These are phyloP conservation scores for Periophthalmus magnuspinnatus DNA, from an alignment of 2,797 vertebrate species.

Conservation along the genomic window DNA sequence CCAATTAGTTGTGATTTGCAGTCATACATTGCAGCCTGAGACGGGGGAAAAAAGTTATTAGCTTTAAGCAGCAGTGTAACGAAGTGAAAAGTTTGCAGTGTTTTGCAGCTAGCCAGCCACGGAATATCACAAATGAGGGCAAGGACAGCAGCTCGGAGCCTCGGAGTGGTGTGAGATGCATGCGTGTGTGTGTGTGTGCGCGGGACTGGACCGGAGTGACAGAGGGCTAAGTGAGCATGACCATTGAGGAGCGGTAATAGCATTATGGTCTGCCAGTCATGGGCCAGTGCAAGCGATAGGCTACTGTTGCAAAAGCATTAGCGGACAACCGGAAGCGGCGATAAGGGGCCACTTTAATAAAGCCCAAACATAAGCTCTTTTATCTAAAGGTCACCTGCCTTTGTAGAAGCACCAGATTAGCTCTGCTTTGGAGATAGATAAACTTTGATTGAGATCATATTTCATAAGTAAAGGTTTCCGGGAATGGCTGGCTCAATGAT, in stretches of 20 bases:
- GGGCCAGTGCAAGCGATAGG: slow-evolving; percentile 44
- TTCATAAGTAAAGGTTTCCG: not conserved
- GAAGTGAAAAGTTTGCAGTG: slow-evolving; percentile 60
- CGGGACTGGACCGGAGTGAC: slow-evolving; percentile 57
- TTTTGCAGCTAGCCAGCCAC: slow-evolving; percentile 40
- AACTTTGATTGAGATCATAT: slow-evolving; percentile 8
- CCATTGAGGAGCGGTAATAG: slow-evolving; percentile 66
- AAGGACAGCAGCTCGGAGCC: slow-evolving; percentile 40
- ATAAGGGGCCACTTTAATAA: slow-evolving; percentile 17
- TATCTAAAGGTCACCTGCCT: slow-evolving; percentile 5
- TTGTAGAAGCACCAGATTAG: slow-evolving; percentile 4
- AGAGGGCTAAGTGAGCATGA: slow-evolving; percentile 71
- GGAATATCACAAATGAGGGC: slow-evolving; percentile 61
- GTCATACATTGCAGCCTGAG: slow-evolving; percentile 36
- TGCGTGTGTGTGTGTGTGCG: slow-evolving; percentile 39
- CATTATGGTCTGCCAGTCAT: slow-evolving; percentile 69
- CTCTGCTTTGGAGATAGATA: slow-evolving; percentile 7
- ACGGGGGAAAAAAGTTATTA: slow-evolving; percentile 1
- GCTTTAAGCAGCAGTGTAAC: slow-evolving; percentile 52
- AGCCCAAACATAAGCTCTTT: not conserved
- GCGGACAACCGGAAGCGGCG: slow-evolving; percentile 30
- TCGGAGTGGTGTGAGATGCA: slow-evolving; percentile 40
- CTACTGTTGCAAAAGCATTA: slow-evolving; percentile 47
- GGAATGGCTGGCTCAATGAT: not conserved
- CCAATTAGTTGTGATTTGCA: slow-evolving; percentile 64